Evolutionary conservation across 2,888 invertebrate genomes (phyloP), one percentile per base, ranked within the genome.

Genomic region (Buathra laborator): DNA sequence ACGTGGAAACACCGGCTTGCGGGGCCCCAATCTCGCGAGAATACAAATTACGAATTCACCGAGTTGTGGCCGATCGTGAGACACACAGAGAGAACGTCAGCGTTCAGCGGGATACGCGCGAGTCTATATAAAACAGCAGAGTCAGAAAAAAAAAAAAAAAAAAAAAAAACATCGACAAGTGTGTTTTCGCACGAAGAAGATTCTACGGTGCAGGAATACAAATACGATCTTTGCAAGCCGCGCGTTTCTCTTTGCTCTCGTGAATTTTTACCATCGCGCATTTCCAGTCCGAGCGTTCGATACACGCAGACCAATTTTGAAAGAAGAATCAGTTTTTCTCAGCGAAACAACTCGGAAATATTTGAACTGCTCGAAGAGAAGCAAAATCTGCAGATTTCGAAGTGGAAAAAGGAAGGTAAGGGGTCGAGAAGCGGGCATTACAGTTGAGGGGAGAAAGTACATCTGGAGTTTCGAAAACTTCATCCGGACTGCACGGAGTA

Each of bases 21-120:
- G 32, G 16, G 16, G 77, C 70, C 64, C 66, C 85, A 87, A 84
- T 87, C 85, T 86, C 83, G 71, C 64, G 81, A 80, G 87, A 87
- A 87, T 87, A 87, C 86, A 82, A 87, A 86, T 87, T 84, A 86
- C 86, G 71, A 85, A 85, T 86, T 86, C 77, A 51, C 48, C 48
- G 67, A 46, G 44, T 59, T 72, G n/a, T 16, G 72, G 66, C n/a
- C 16, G 46, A 48, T 51, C 46, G 43, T 9, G 32, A 67, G 56
- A 72, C 12, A 66, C n/a, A 56, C 32, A 44, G 9, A 56, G 64
- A 79, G 32, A 64, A 12, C 10, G 14, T 19, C 24, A 6, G 43
- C 14, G 14, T 14, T 64, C 64, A 10, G 24, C 29, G 9, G 64
- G 19, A 19, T 12, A 32, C 64, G 4, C 64, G 6, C 29, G 37